A percentile compares a stretch with the other conserved stretches of the same genome.
These are phyloP conservation scores for Ranitomeya imitator DNA, from an alignment of 2,113 vertebrate genomes.

Conservation along the genomic window DNA sequence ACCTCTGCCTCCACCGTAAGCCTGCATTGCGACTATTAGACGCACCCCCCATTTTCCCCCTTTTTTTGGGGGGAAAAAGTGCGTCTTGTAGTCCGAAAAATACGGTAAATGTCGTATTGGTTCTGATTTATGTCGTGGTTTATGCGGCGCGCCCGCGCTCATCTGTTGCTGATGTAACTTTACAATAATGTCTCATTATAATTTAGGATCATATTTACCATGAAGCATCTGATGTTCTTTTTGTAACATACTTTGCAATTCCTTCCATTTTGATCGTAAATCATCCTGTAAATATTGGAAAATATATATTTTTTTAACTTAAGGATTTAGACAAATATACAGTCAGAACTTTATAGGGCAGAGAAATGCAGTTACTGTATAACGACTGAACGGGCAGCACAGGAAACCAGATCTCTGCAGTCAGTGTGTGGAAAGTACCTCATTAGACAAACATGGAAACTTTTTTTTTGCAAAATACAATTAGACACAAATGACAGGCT, in stretches of 20 bases:
- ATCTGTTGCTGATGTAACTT: no score
- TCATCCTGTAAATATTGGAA: conserved; percentile 73
- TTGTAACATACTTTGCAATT: conserved; percentile 79
- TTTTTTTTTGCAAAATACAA: background rate
- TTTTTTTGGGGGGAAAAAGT: no score
- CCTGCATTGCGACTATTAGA: no score
- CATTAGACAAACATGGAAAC: background rate
- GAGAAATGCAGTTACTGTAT: no score
- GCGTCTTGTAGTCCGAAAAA: no score
- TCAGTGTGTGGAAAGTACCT: background rate
- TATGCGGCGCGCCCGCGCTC: no score
- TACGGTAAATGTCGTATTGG: no score
- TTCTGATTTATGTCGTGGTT: no score
- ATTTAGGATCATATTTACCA: conserved; percentile 69
- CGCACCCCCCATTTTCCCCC: no score
- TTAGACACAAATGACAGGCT: background rate
- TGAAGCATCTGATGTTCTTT: conserved; percentile 82
- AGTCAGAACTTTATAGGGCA: background rate
- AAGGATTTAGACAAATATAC: background rate
- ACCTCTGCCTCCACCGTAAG: no score
- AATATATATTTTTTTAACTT: background rate
- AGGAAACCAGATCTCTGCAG: conserved; percentile 10
- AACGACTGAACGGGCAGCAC: background rate
- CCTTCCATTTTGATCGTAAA: conserved; percentile 81
- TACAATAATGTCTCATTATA: no score